Conservation (phyloP, 2,888 invertebrate genomes). For the Synanthedon vespiformis region DNA sequence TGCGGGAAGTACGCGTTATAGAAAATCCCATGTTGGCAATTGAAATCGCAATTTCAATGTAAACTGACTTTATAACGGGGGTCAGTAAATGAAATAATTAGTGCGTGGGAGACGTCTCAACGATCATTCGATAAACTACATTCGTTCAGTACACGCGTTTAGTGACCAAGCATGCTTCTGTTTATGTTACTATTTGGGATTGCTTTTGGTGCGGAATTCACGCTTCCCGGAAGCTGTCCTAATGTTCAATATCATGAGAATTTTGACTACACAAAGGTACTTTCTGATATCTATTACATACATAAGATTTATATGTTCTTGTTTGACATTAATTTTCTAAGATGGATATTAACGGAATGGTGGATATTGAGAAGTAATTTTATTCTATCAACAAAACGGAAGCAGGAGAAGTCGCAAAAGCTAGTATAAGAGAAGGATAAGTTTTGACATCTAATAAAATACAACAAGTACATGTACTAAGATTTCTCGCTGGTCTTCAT, state of each 20-base stretch:
- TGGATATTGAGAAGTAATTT: no score
- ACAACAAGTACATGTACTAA: no score
- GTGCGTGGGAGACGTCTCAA: conserved; percentile 30
- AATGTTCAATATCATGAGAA: conserved; percentile 47
- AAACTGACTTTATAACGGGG: conserved; percentile 31
- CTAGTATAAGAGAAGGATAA: no score
- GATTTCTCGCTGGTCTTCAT: no score
- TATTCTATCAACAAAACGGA: no score
- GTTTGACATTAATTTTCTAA: no score
- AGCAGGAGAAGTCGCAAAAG: no score
- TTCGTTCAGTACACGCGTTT: conserved; percentile 20
- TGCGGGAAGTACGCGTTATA: conserved; percentile 1
- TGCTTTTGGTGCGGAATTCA: conserved; percentile 36
- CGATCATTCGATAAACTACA: conserved; percentile 28
- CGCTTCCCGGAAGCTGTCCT: conserved; percentile 49
- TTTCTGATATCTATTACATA: no score
- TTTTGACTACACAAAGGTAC: conserved; percentile 49
- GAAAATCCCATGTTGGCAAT: conserved; percentile 16
- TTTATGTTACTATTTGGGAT: conserved; percentile 17
- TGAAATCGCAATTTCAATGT: conserved; percentile 24
- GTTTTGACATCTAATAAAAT: no score
- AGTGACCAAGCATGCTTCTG: conserved; percentile 24
- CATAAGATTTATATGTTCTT: not conserved
- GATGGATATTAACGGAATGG: no score
- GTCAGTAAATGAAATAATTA: conserved; percentile 56